Evolutionary conservation across 2,888 invertebrate genomes (phyloP), one percentile per base, ranked within the genome.

Genomic region (Polylopha cassiicola): DNA sequence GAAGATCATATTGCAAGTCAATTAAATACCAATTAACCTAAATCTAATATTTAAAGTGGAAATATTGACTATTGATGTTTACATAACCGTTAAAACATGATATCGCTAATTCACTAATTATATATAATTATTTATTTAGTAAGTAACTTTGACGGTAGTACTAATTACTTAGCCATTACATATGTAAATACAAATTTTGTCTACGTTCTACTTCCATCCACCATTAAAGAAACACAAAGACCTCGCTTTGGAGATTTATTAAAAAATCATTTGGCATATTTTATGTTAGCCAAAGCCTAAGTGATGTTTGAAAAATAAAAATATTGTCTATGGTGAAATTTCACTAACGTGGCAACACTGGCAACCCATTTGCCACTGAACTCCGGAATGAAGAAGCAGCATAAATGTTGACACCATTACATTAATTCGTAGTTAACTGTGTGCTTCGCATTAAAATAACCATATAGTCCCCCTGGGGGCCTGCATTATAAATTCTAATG

Each of bases 371-470:
- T 16, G 28, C 24, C 15, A 41, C 41, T 39, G 23, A 31, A 21
- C 23, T 13, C 39, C n/a, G n/a, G n/a, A 29, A 27, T 34, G 39
- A 39, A 39, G 29, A 34, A 41, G 30, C 30, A 10, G 18, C 16
- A 16, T 39, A 32, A 32, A 36, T 20, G 24, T 41, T 41, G 41
- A 26, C 41, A 41, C 30, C 41, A 36, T 41, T 41, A 41, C 41
- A 41, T 41, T 36, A 41, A 41, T 41, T 36, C 26, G 24, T 29
- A 41, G 34, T 41, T 41, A 41, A 36, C 41, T 30, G 41, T 36
- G 30, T 20, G n/a, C n/a, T 27, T 22, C 41, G 30, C 36, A 30
- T 36, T 41, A 41, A 41, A 41, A 41, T 24, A 30, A 26, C 24
- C 36, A 36, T 36, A 13, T 29, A 24, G 11, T 30, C 34, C 21